Conservation (phyloP, 92 coral and sea anemone genomes). For the Virgularia gustaviana region DNA sequence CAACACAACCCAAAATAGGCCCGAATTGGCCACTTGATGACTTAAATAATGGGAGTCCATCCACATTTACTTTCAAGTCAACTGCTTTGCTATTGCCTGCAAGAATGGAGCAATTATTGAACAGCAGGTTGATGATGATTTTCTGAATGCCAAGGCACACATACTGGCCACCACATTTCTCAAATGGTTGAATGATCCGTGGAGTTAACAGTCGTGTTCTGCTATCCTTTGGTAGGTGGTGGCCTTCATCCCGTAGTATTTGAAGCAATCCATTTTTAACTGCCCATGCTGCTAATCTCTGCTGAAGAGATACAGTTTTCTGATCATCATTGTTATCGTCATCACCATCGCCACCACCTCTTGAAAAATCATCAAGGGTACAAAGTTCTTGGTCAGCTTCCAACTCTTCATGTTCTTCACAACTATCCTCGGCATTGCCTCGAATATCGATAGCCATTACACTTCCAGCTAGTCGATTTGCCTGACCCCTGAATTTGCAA, state of each 20-base stretch:
- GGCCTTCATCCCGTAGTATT: neutral
- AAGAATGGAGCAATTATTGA: neutral
- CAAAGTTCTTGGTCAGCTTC: too few relatives aligned
- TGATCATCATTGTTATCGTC: too few relatives aligned
- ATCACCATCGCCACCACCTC: constrained; percentile 15
- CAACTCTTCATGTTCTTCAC: too few relatives aligned
- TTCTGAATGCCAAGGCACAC: constrained; percentile 4
- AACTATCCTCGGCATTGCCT: too few relatives aligned
- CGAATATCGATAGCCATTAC: too few relatives aligned
- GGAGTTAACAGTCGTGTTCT: constrained; percentile 10
- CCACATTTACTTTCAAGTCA: constrained; percentile 13
- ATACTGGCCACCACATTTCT: constrained; percentile 31
- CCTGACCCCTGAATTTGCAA: constrained; percentile 17
- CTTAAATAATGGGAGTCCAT: constrained; percentile 15
- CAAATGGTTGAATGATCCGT: neutral
- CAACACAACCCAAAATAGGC: constrained; percentile 7
- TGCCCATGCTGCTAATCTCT: constrained; percentile 14
- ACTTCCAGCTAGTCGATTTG: neutral
- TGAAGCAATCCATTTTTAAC: constrained; percentile 2
- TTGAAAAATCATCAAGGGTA: too few relatives aligned
- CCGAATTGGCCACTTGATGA: constrained; percentile 13
- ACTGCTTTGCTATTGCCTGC: neutral
- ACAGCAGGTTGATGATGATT: neutral
- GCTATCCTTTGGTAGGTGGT: constrained; percentile 8
- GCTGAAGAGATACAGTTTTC: neutral